Evolutionary conservation across 37 sponge, comb jelly and placozoan species (phyloP).

Genomic region (Cliona cf. orientalis): DNA sequence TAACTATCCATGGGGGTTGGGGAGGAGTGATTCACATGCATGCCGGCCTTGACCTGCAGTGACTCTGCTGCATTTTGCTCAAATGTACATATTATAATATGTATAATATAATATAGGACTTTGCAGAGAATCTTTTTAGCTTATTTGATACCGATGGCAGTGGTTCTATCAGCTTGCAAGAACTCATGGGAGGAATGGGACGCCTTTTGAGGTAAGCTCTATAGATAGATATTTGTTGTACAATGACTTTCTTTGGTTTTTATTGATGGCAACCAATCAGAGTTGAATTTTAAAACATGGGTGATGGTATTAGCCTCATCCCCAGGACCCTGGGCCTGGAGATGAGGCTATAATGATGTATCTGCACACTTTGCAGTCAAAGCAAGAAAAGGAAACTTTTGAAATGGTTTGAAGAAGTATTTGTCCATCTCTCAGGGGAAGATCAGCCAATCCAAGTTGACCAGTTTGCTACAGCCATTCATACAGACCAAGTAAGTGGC

Average conservation of each 20-base stretch:
- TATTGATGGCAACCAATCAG: too few species aligned
- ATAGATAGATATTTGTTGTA: background rate
- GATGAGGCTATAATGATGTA: too few species aligned
- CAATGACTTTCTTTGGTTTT: background rate
- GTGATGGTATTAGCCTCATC: too few species aligned
- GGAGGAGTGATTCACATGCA: too few species aligned
- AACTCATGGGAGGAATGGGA: slow-evolving; percentile 80
- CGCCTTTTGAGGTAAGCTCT: slow-evolving; percentile 68
- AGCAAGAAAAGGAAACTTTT: slow-evolving; percentile 53
- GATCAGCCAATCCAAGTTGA: slow-evolving; percentile 57
- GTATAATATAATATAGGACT: slow-evolving; percentile 37
- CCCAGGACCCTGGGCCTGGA: too few species aligned
- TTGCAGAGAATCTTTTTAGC: slow-evolving; percentile 72
- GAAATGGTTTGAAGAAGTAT: slow-evolving; percentile 67
- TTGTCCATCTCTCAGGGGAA: slow-evolving; percentile 65
- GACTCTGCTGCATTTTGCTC: too few species aligned
- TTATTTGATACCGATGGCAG: slow-evolving; percentile 79
- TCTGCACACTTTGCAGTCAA: slow-evolving; percentile 39
- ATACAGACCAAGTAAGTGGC: slow-evolving; percentile 49
- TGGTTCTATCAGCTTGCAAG: slow-evolving; percentile 72
- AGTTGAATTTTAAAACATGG: too few species aligned
- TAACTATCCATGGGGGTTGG: too few species aligned
- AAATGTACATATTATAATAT: background rate
- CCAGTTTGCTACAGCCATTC: slow-evolving; percentile 66
- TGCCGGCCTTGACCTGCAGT: too few species aligned